These are phyloP conservation scores for Clarias laeviceps DNA, from an alignment of 2,797 vertebrate genomes.

Conservation along the genomic window DNA sequence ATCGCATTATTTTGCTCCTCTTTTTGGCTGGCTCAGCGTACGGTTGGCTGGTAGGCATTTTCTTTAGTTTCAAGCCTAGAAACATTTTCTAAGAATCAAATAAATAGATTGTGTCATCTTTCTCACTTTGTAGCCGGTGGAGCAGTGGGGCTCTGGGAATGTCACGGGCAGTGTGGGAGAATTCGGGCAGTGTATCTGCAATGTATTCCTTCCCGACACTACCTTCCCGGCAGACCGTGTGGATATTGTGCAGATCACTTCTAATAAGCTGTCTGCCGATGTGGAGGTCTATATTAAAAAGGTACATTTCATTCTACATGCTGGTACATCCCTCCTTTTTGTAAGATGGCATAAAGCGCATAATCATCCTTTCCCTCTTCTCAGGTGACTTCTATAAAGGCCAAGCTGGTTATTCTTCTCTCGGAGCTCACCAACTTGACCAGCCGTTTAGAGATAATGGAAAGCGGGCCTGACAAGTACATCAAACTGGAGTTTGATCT, in stretches of 20 bases:
- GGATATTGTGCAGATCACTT: constrained; percentile 70
- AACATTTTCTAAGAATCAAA: too few species aligned
- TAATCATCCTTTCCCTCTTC: constrained; percentile 24
- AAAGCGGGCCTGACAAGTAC: constrained; percentile 71
- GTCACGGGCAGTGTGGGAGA: constrained; percentile 75
- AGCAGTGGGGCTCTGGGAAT: constrained; percentile 72
- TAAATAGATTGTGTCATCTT: neutral
- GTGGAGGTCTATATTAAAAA: constrained; percentile 68
- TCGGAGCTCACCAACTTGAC: constrained; percentile 77
- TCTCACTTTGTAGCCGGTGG: constrained; percentile 59
- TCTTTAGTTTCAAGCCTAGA: neutral
- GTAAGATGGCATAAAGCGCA: neutral
- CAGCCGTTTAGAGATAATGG: constrained; percentile 71
- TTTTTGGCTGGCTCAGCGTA: constrained; percentile 51
- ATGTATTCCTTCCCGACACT: constrained; percentile 79
- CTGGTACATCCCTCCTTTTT: neutral
- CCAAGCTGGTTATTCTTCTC: constrained; percentile 73
- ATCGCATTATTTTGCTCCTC: constrained; percentile 58
- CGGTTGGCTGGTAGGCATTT: constrained; percentile 67
- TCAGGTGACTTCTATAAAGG: constrained; percentile 76
- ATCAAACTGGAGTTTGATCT: constrained; percentile 84
- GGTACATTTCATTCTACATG: constrained; percentile 47
- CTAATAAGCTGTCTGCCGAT: constrained; percentile 63
- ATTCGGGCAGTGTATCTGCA: constrained; percentile 78
- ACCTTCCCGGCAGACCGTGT: constrained; percentile 81